Evolutionary conservation across 2,888 invertebrate genomes (phyloP).

Genomic region (Pocota personata): DNA sequence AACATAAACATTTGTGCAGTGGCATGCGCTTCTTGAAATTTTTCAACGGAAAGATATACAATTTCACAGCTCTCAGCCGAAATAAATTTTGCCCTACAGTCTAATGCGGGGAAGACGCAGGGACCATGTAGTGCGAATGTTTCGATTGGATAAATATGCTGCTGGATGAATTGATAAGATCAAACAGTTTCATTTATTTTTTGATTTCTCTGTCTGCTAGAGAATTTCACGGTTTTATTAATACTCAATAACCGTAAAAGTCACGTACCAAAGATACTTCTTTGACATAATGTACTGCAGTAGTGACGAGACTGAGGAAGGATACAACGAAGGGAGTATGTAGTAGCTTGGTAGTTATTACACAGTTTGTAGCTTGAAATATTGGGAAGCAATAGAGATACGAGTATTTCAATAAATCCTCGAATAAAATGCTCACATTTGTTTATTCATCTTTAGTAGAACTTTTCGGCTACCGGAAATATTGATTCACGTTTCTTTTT

Average conservation of each 20-base stretch:
- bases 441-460: too few relatives aligned
- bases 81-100: constrained; percentile 7
- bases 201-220: constrained; percentile 15
- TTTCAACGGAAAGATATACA: constrained; percentile 35
- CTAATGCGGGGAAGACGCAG: not conserved
- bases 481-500: too few relatives aligned
- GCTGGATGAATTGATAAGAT: constrained; percentile 42
- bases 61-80: constrained; percentile 47
- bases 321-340: too few relatives aligned
- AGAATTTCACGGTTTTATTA: constrained; percentile 24
- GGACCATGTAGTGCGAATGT: constrained; percentile 19
- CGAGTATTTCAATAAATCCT: too few relatives aligned
- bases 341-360: too few relatives aligned
- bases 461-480: too few relatives aligned
- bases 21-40: constrained; percentile 64
- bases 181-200: constrained; percentile 1
- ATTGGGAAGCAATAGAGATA: too few relatives aligned
- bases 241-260: constrained; percentile 3
- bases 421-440: too few relatives aligned
- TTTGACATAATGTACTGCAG: not conserved
- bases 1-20: constrained; percentile 53
- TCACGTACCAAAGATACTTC: constrained; percentile 43
- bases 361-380: too few relatives aligned
- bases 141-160: constrained; percentile 39
- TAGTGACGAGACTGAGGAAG: not conserved